Conservation (phyloP, 1,140 invertebrate genomes). For the Lineus longissimus region DNA sequence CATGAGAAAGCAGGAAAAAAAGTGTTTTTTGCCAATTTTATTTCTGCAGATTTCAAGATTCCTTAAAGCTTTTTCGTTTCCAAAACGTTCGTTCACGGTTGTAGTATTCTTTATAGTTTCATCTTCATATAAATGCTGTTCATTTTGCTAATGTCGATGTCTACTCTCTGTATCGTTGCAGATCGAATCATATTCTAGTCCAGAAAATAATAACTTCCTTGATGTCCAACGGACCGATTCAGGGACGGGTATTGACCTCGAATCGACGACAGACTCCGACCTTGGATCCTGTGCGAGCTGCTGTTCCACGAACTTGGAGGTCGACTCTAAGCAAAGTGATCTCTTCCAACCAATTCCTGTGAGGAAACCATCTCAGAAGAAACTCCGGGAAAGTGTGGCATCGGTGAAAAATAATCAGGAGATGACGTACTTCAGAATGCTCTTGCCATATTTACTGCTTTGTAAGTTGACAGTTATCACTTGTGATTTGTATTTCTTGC, state of each 20-base stretch:
- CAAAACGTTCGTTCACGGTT: too few relatives aligned
- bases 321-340: conserved; percentile 18
- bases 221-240: neutral
- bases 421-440: conserved; percentile 6
- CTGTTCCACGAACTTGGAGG: neutral
- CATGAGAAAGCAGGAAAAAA: too few relatives aligned
- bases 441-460: conserved; percentile 22
- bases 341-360: conserved; percentile 7
- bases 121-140: too few relatives aligned
- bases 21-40: too few relatives aligned
- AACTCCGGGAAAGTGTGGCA: conserved; percentile 7
- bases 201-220: neutral
- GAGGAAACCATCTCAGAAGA: neutral
- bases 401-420: conserved; percentile 14
- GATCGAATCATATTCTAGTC: neutral
- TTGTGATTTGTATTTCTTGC: too few relatives aligned
- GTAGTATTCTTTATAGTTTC: too few relatives aligned
- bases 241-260: neutral
- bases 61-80: too few relatives aligned
- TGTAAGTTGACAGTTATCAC: conserved; percentile 25
- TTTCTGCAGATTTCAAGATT: too few relatives aligned
- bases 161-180: neutral
- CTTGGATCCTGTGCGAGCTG: conserved; percentile 2
- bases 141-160: too few relatives aligned
- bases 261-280: neutral